Evolutionary conservation across 2,113 vertebrate genomes (phyloP), one percentile per base, ranked within the genome.

Genomic region (Campylorhamphus procurvoides): DNA sequence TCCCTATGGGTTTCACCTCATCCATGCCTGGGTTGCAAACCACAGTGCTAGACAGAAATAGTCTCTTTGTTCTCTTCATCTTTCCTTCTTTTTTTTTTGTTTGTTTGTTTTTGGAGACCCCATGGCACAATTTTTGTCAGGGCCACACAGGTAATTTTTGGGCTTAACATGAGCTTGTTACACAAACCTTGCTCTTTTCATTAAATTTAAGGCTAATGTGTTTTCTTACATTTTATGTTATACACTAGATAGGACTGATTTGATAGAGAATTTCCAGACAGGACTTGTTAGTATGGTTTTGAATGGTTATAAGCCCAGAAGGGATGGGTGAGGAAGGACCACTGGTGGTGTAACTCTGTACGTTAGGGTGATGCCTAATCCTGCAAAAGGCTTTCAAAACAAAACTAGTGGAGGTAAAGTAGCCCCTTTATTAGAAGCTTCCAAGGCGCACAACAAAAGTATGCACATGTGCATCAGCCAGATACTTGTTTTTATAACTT

Each of bases 1-100:
- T 76, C 17, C 6, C 9, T 29, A 0, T 29, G 37, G 16, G 4
- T 62, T 63, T 75, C 1, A 0, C 14, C 17, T 92, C 47, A 10
- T 23, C 12, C 16, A 1, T 74, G 29, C 27, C 29, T 58, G 25
- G 4, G 6, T n/a, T 42, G 12, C 1, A 4, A 11, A 39, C 13
- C 50, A 29, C 9, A 20, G 7, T 9, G 15, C 18, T 31, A 27
- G 19, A 15, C 8, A 75, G 47, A 90, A 60, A 23, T 10, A 18
- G 23, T 35, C 5, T 8, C 39, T 73, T n/a, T 82, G 5, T 56
- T 64, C 12, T 49, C 7, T 8, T 4, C 55, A 18, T 56, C 9
- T 1, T 14, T 58, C 3, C 14, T n/a, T 33, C 17, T 40, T 40
- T 40, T 40, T 40, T 40, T 40, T 40, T 40, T 40, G 12, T 11